Base-by-base conservation (phyloP, 2,888 invertebrate species). In the Lepidochrysops patricia region DNA sequence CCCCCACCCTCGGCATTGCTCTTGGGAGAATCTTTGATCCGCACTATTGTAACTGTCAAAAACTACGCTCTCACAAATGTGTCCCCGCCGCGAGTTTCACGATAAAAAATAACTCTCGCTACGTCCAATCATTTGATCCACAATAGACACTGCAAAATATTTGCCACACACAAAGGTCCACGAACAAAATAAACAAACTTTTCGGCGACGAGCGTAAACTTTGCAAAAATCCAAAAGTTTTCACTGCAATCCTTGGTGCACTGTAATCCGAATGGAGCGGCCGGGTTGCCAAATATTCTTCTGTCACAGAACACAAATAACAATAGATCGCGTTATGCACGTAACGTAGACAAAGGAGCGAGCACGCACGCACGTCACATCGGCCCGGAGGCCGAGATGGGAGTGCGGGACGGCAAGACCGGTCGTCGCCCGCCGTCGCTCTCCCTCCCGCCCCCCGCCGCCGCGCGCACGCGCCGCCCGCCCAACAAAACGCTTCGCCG, bases 1-100 rank as follows among this genome's bases (percentile, higher is more conserved):
- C 90, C 82, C 82, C 89, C 76, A 72, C 87, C 81, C 79, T 90
- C 91, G 82, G 90, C 91, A 91, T 91, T 90, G 80, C 81, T 90
- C 78, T 90, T 90, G 74, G 89, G 83, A 70, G 90, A 82, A 86
- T 92, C 92, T 82, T 92, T 92, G 81, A 92, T 90, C 86, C 92
- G 90, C 92, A 92, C 92, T 90, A 92, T 92, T 91, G 90, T 90
- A 83, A 91, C 92, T 91, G 79, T 76, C 64, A 62, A 57, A 61
- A 63, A 66, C 66, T 65, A 60, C 61, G 57, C 58, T 56, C 58
- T 35, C 57, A 62, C 60, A 65, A 63, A 60, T 29, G 26, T 57
- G 13, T 59, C 37, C 48, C 50, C 26, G 35, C 29, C 12, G 7
- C 25, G 9, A 35, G 34, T 23, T 26, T 26, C 15, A 57, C 50